Percentiles rank a stretch among this genome's conserved stretches.
phyloP scores from a whole-genome alignment of 2,888 invertebrate species.

The Mythimna loreyi region DNA sequence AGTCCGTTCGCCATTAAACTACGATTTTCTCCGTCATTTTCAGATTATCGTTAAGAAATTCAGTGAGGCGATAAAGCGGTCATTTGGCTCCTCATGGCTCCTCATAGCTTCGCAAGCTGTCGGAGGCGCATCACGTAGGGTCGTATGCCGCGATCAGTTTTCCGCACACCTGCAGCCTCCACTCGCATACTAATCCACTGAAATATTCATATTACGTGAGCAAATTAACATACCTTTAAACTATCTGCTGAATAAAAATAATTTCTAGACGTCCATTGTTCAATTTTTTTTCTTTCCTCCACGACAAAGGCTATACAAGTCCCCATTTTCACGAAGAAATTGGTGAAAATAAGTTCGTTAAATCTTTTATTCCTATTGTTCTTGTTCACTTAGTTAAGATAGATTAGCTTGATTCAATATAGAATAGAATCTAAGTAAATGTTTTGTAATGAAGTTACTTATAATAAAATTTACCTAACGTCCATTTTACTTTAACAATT shows the following conservation, averaged over 20 bases:
- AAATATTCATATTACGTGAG: slow-evolving; percentile 77
- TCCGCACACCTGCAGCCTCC: slow-evolving; percentile 64
- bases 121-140: slow-evolving; percentile 63
- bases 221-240: slow-evolving; percentile 68
- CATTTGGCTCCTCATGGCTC: slow-evolving; percentile 44
- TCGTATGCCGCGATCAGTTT: slow-evolving; percentile 63
- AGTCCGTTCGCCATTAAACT: neutral
- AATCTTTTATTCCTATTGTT: slow-evolving; percentile 4
- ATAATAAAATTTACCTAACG: neutral
- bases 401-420: slow-evolving; percentile 17
- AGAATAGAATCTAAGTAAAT: slow-evolving; percentile 26
- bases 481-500: slow-evolving; percentile 9
- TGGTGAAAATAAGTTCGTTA: slow-evolving; percentile 4
- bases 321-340: neutral
- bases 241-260: slow-evolving; percentile 46
- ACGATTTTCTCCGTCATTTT: slow-evolving; percentile 21
- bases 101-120: slow-evolving; percentile 37
- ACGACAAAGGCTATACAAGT: neutral
- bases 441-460: slow-evolving; percentile 8
- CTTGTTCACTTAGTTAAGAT: slow-evolving; percentile 9
- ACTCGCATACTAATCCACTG: slow-evolving; percentile 74
- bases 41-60: slow-evolving; percentile 53
- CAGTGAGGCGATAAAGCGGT: slow-evolving; percentile 54
- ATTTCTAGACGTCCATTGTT: slow-evolving; percentile 13
- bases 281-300: slow-evolving; percentile 4